Evolutionary conservation across 2,888 invertebrate species (phyloP), one percentile per base, ranked within the genome.

Genomic region (Pseudolycoriella hygida): DNA sequence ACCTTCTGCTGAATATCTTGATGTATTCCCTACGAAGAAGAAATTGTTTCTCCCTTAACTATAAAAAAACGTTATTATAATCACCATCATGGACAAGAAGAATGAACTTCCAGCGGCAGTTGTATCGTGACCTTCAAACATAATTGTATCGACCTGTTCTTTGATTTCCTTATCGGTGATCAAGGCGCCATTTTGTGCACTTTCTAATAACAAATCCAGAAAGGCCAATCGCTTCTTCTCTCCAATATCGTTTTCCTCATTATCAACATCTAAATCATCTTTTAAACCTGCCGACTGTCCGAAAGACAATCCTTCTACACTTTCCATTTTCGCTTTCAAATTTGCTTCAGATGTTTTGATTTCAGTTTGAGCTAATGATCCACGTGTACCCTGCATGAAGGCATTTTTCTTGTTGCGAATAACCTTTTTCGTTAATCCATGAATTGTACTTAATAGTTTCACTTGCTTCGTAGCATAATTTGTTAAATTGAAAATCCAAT

Each of bases 121-220:
- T 2, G 85, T 86, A 55, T 85, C 84, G 58, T 84, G 84, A 39
- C 83, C 84, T 74, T 90, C 81, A 60, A 85, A 84, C 85, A 86
- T 85, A 53, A 86, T 85, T 0, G 84, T 85, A 58, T 84, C 79
- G 1, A 85, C 84, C 72, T 86, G 82, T 58, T 86, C 84, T 54
- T 80, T 78, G 52, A 86, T 81, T 65, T 86, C 85, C 50, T 77
- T 74, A 49, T 85, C 84, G 19, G 76, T 73, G 46, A 85, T 72
- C 38, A 72, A 73, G 46, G 71, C 77, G 8, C 80, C 79, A 48
- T 78, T 80, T 50, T 79, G 77, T 47, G 82, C 74, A 53, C 82
- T 76, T 60, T 86, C 84, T 43, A 92, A 69, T 54, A 92, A 70
- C 51, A 88, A 69, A 64, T 93, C 92, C 53, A 92, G 72, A 67